Evolutionary conservation across 1,140 invertebrate genomes (phyloP), one percentile per base, ranked within the genome.

Genomic region (Archivesica marissinica): DNA sequence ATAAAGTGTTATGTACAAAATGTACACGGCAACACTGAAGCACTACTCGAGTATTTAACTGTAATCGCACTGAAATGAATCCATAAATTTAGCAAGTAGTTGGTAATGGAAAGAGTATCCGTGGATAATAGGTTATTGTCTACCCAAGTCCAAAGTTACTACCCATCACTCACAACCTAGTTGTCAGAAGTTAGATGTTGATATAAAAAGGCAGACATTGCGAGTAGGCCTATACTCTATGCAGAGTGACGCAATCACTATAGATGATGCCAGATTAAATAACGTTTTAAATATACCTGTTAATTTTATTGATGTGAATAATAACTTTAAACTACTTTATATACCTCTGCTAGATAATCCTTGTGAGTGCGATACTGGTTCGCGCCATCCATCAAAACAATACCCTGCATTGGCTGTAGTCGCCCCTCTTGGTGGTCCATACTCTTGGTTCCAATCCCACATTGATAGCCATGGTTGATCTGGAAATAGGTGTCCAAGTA

Each of bases 371-470:
- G 25, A 30, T 23, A 20, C 28, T 0, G 47, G 20, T 39, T 76
- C 74, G 17, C 74, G 47, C 74, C 74, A 76, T 20, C 30, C 25
- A 20, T 76, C 74, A 76, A 76, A 76, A 25, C 33, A 64, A 17
- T 6, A 28, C 41, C 68, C 28, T 72, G 25, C 44, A 25, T 0
- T 28, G 44, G 33, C 41, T 56, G 52, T 56, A 56, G 6, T 47
- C 39, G 4, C 25, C 39, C 28, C n/a, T n/a, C 44, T 25, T 30
- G 17, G 28, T 47, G 20, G 28, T 44, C 15, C 20, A 2, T 38
- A 13, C 1, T 33, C 25, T 15, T 4, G 54, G 13, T 25, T n/a
- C 56, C 23, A 64, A 52, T 61, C 41, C 28, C 54, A 47, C 7
- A 66, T 50, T 23, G 39, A 50, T 15, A 11, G 38, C 77, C 56